Percentiles rank a stretch among this genome's conserved stretches.
These are phyloP conservation scores for Strigamia maritima DNA, from an alignment of 2,888 invertebrate genomes.

Conservation along the genomic window DNA sequence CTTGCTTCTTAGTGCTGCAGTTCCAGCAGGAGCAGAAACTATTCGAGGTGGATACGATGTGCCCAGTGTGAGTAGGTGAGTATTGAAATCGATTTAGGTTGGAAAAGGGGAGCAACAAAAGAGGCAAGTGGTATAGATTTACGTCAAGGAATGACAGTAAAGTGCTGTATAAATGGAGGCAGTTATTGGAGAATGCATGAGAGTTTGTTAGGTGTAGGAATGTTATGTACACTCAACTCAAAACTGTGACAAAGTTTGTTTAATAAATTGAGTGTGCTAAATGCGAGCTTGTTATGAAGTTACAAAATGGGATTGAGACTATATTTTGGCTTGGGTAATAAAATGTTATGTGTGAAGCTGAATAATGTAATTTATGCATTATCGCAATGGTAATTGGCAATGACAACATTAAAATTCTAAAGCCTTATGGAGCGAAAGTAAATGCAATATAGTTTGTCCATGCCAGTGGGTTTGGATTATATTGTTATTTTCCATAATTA, in stretches of 20 bases:
- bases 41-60: constrained; percentile 88
- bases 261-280: neutral
- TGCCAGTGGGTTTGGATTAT: no score
- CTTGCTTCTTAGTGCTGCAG: constrained; percentile 80
- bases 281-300: neutral
- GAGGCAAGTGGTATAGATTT: constrained; percentile 21
- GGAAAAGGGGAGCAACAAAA: constrained; percentile 25
- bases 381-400: no score
- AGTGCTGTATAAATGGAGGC: constrained; percentile 26
- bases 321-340: no score
- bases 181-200: neutral
- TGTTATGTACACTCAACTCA: neutral
- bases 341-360: no score
- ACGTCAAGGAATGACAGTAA: constrained; percentile 10
- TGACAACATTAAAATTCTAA: no score
- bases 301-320: no score
- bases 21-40: constrained; percentile 90
- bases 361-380: no score
- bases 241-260: constrained; percentile 1
- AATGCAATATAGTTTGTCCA: no score
- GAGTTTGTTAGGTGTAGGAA: neutral
- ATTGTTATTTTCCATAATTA: no score
- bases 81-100: constrained; percentile 32
- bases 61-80: constrained; percentile 62
- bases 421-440: no score